Evolutionary conservation across 1,140 invertebrate species (phyloP).

Genomic region (Theocolax elegans): DNA sequence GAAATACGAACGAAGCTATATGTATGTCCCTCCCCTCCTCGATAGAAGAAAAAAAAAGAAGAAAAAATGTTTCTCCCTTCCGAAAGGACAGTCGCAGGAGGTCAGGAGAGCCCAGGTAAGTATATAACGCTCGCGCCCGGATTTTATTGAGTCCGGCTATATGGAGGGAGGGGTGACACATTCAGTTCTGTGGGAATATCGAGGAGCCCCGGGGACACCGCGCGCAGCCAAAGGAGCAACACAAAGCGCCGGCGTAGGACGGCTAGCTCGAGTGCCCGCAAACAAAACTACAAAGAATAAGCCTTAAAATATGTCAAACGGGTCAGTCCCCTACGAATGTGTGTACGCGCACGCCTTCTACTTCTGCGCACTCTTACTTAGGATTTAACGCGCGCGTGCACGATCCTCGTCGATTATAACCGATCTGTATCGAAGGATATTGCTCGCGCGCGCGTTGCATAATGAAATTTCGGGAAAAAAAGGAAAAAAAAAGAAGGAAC

Average conservation of each 20-base stretch:
- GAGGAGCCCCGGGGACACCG: neutral
- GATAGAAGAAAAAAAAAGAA: neutral
- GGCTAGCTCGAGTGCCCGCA: conserved; percentile 52
- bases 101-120: conserved; percentile 5
- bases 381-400: conserved; percentile 20
- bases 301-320: conserved; percentile 59
- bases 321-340: conserved; percentile 40
- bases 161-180: conserved; percentile 12
- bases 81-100: conserved; percentile 26
- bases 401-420: neutral
- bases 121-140: conserved; percentile 1
- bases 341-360: conserved; percentile 13
- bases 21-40: neutral
- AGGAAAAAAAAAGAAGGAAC: too few relatives aligned
- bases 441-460: neutral
- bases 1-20: neutral
- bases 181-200: conserved; percentile 40
- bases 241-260: neutral
- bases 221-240: conserved; percentile 34
- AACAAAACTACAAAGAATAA: conserved; percentile 59
- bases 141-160: conserved; percentile 35
- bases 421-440: conserved; percentile 25
- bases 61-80: conserved; percentile 2
- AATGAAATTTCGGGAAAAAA: conserved; percentile 3
- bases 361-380: neutral